A percentile compares a stretch with the other conserved stretches of the same genome.
Conservation (phyloP, 2,797 vertebrate species). For the Hemitrygon akajei region DNA sequence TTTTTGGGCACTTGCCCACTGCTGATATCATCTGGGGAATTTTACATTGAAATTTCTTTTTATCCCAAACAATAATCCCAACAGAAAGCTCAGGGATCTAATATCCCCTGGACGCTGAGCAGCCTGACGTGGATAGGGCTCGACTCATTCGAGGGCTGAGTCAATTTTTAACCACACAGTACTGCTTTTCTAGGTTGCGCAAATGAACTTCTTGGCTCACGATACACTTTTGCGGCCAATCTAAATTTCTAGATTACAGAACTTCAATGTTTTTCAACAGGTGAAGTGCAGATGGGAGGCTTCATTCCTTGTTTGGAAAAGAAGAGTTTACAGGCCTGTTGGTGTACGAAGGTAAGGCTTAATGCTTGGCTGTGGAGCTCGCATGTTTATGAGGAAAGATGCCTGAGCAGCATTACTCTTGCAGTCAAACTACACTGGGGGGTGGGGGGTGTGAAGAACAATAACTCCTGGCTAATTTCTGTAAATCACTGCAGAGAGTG, state of each 20-base stretch:
- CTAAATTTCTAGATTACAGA: background rate
- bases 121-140: too few species aligned
- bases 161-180: too few species aligned
- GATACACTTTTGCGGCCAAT: background rate
- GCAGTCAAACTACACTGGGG: too few species aligned
- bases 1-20: too few species aligned
- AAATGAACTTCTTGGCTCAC: background rate
- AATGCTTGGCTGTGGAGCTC: background rate
- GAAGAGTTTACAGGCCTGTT: background rate
- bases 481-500: background rate
- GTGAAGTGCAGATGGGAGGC: background rate
- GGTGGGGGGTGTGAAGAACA: background rate
- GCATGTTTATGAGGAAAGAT: background rate
- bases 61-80: too few species aligned
- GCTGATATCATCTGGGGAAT: too few species aligned
- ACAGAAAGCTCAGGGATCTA: too few species aligned
- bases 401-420: background rate
- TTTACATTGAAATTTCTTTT: too few species aligned
- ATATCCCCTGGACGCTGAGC: too few species aligned
- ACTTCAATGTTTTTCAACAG: background rate
- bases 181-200: too few species aligned
- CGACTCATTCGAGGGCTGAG: too few species aligned
- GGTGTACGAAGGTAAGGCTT: background rate
- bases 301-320: background rate
- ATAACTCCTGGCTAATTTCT: background rate